These are phyloP conservation scores for Suillia variegata DNA, from an alignment of 2,888 invertebrate species.

Conservation along the genomic window DNA sequence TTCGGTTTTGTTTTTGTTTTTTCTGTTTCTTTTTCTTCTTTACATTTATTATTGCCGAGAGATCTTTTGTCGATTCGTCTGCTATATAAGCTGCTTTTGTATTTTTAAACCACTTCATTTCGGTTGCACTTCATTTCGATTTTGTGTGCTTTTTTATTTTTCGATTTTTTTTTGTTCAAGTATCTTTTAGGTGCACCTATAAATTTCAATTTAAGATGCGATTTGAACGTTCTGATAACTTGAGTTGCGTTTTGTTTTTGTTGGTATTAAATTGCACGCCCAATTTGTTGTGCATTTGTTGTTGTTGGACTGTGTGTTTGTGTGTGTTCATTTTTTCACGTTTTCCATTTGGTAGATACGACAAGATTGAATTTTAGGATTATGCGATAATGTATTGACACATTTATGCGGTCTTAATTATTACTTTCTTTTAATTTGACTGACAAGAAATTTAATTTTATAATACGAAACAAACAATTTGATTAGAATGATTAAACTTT, in stretches of 20 bases:
- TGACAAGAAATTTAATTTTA: neutral
- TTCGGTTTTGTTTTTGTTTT: too few species aligned
- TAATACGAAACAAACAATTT: too few species aligned
- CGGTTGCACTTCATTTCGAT: neutral
- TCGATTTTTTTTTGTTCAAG: neutral
- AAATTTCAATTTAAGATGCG: conserved; percentile 7
- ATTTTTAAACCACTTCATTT: conserved; percentile 7
- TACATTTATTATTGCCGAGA: neutral
- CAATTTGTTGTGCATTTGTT: neutral
- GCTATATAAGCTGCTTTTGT: neutral
- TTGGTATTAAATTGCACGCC: conserved; percentile 1
- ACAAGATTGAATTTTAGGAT: neutral
- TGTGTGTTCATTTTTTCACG: neutral
- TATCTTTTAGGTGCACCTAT: conserved; percentile 12
- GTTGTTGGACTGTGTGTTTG: neutral
- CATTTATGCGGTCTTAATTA: neutral
- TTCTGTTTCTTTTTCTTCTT: neutral
- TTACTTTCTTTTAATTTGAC: neutral
- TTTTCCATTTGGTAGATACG: neutral
- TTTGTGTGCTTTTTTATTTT: neutral
- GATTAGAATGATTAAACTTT: too few species aligned
- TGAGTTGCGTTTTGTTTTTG: neutral
- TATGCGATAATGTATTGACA: conserved; percentile 5
- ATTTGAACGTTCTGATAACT: conserved; percentile 5
- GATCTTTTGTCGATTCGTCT: neutral